Evolutionary conservation across 1,140 invertebrate species (phyloP), one percentile per base, ranked within the genome.

Genomic region (Drosophila teissieri): DNA sequence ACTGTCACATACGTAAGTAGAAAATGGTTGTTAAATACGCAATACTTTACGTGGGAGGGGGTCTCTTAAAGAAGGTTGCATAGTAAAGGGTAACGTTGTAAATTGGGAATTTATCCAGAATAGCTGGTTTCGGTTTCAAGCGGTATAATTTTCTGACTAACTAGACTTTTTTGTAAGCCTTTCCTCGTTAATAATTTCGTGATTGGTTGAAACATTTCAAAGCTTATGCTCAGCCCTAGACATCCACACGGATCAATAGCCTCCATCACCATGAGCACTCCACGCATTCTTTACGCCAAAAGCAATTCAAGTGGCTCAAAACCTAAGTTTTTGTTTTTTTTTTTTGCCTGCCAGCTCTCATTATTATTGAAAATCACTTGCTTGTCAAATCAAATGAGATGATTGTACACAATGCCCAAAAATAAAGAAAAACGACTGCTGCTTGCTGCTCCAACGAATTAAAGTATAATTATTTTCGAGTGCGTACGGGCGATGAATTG

Each of bases 1-100:
- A 98, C 93, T 99, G 98, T 94, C 95, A 95, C 40, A 96, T 95
- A 95, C 95, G 98, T 99, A 95, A 97, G 96, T 96, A 82, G 8
- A 49, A 45, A 11, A 40, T 39, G 31, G 12, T 40, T 34, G 53
- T 19, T 14, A 15, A 40, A 27, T 22, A 49, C 11, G 31, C 31
- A 14, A 52, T 34, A 34, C 27, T 11, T 2, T 12, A 4, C 12
- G 15, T 36, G 48, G 48, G 48, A 2, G 48, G 22, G 24, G n/a
- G 12, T 17, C 1, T 51, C 15, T 17, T 14, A 1, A 7, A 36
- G 4, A 19, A 52, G 48, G 48, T 51, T 51, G 10, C 2, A 44
- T 15, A 44, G 17, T 3, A 11, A 22, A 22, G 11, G 42, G 42
- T 44, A 44, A 8, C 10, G 7, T 11, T 19, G 7, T 19, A 17